Percentiles rank a stretch among this genome's conserved stretches.
Evolutionary conservation across 1,140 invertebrate species (phyloP).

Genomic region (Orchestia grillus): DNA sequence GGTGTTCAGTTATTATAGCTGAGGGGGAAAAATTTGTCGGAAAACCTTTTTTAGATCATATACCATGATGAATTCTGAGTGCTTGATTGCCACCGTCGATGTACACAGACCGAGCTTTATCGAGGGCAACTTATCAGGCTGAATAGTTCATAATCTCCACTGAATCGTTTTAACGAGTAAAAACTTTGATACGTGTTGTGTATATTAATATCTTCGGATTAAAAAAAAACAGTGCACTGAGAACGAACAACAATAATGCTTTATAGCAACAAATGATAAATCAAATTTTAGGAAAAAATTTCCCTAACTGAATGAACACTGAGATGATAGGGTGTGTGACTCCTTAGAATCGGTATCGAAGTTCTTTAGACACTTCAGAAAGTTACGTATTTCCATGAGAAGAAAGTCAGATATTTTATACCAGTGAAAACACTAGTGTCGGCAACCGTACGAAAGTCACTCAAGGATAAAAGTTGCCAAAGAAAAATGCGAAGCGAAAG

Average conservation of each 20-base stretch:
- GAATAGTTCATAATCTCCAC: too few species aligned
- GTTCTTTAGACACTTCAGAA: neutral
- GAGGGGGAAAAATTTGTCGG: too few species aligned
- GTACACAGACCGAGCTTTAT: too few species aligned
- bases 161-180: too few species aligned
- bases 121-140: too few species aligned
- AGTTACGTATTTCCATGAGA: neutral
- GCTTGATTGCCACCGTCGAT: too few species aligned
- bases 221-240: too few species aligned
- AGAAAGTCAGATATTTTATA: neutral
- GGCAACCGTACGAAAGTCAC: constrained; percentile 3
- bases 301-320: neutral
- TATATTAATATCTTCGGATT: too few species aligned
- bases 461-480: constrained; percentile 4
- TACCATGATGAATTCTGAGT: too few species aligned
- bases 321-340: neutral
- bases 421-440: neutral
- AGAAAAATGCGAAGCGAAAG: constrained; percentile 14
- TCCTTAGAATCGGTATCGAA: neutral
- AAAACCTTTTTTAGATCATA: too few species aligned
- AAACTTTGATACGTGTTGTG: too few species aligned
- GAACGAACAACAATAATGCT: neutral
- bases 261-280: neutral
- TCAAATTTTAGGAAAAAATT: neutral
- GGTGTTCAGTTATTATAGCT: too few species aligned